Base-by-base conservation (phyloP, 2,888 invertebrate genomes). In the Melanchra persicariae region DNA sequence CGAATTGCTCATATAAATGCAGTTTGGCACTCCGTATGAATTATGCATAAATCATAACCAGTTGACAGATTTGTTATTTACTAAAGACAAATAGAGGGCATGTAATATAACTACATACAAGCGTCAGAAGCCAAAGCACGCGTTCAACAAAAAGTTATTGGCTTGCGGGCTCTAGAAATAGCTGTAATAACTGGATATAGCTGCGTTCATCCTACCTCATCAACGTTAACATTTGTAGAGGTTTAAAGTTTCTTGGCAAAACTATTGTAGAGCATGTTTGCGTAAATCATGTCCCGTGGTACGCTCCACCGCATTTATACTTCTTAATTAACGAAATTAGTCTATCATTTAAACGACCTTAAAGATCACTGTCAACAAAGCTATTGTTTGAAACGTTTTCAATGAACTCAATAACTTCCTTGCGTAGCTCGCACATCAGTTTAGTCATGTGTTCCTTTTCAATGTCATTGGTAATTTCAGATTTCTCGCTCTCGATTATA, bases 11-110 rank as follows among this genome's bases (percentile, higher is more conserved):
- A 81, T 85, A 83, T 79, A 84, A 83, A 85, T 86, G 87, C 85
- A 87, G 79, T 87, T 90, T 92, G 93, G 92, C 93, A 91, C 86
- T 84, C 80, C 69, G 79, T 88, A 88, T 88, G 86, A 86, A 88
- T 88, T 88, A 87, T 83, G 74, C 84, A 91, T 92, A 91, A 91
- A 92, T 93, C 91, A 92, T 91, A 93, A 89, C 81, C 80, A 85
- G 82, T 83, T 87, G 89, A 91, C 89, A 88, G 87, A 86, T 83
- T 84, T 83, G 88, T 89, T 88, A 90, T 91, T 89, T 89, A 88
- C 84, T 81, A 83, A 85, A 88, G 89, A 91, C 91, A 90, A 90
- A 90, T 92, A 88, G 89, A 91, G 92, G 91, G 85, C 90, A 81
- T 80, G 84, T 79, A 78, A 84, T 82, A 67, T 76, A 70, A 79